phyloP scores from a whole-genome alignment of 2,888 invertebrate genomes.

The Drosophila meridiana region DNA sequence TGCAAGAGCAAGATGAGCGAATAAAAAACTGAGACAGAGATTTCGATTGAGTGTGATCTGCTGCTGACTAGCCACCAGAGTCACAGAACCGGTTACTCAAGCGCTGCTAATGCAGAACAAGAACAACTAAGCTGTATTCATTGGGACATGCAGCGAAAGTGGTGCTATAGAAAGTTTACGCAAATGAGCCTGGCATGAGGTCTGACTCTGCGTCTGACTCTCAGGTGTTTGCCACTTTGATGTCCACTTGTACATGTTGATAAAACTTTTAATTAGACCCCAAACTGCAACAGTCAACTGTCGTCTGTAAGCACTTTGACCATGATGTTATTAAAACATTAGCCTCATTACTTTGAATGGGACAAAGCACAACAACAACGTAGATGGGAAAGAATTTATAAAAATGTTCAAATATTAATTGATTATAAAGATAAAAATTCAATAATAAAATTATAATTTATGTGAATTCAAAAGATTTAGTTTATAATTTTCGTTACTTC shows the following conservation, averaged over 20 bases:
- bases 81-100: constrained; percentile 60
- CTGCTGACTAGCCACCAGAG: constrained; percentile 40
- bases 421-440: background rate
- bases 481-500: background rate
- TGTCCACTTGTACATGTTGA: constrained; percentile 27
- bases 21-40: constrained; percentile 33
- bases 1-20: constrained; percentile 31
- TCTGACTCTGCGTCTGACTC: background rate
- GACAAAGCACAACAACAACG: background rate
- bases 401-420: background rate
- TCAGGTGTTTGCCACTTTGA: constrained; percentile 3
- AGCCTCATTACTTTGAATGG: constrained; percentile 46
- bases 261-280: constrained; percentile 58
- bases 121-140: constrained; percentile 61
- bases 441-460: background rate
- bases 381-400: background rate
- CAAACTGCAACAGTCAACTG: constrained; percentile 47
- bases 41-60: constrained; percentile 29
- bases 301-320: constrained; percentile 12
- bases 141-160: constrained; percentile 70
- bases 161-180: constrained; percentile 77
- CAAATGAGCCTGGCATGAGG: constrained; percentile 18
- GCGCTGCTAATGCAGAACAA: constrained; percentile 70
- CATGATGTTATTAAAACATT: constrained; percentile 31
- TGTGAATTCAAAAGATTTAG: too few species aligned